Evolutionary conservation across 2,113 vertebrate genomes (phyloP), one percentile per base, ranked within the genome.

Genomic region (Rhabdornis inornatus): DNA sequence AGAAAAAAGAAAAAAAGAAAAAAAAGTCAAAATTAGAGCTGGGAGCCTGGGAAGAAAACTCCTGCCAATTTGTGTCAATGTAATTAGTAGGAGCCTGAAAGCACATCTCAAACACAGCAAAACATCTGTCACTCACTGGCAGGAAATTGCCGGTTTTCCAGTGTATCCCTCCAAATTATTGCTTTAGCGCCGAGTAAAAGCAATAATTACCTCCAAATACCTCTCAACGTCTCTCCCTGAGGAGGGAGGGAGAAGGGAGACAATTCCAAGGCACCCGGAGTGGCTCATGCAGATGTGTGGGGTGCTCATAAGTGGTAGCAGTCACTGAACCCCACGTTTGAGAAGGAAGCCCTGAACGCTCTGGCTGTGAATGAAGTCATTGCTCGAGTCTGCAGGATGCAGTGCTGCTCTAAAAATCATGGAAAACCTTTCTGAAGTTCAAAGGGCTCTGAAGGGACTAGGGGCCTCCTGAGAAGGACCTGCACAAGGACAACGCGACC

Each of bases 81-180:
- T 86, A 90, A 96, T 90, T 87, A 95, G 90, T 64, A 89, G 93
- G 90, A 97, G 95, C 63, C 92, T 95, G 94, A 95, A 94, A 96
- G 94, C 83, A 76, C 83, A 76, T 79, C 83, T 93, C 83, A 10
- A 47, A 77, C 49, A 63, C 59, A 87, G 95, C 90, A 96, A 95
- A 95, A 97, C 93, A 94, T 94, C 94, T 96, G 96, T 84, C 96
- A 95, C 80, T 97, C 95, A 89, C 50, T 60, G 86, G 60, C 92
- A 96, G 96, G 96, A 97, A 97, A 97, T 96, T 95, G 95, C 96
- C 5, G 33, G 89, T 61, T 97, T 97, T 95, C 88, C n/a, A 94
- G 79, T 1, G 1, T 21, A 87, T 49, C 93, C 90, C 88, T 91
- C 49, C 47, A 93, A 97, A 96, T 96, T 90, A 94, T 23, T 75